Conservation (phyloP, 2,888 invertebrate species). For the Cabera pusaria region DNA sequence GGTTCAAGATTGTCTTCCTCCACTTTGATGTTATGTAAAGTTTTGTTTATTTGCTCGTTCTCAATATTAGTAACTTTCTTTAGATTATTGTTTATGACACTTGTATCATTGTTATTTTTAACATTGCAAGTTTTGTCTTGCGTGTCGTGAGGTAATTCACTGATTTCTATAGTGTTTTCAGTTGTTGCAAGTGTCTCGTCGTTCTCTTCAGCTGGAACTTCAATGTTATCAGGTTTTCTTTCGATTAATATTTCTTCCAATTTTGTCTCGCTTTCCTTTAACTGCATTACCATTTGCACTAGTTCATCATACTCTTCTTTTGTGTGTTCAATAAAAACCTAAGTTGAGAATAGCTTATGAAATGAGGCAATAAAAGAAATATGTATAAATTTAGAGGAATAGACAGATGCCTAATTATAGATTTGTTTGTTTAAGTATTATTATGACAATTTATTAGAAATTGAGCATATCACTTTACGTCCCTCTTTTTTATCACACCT, state of each 20-base stretch:
- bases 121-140: slow-evolving; percentile 45
- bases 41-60: slow-evolving; percentile 75
- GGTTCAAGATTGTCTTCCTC: slow-evolving; percentile 44
- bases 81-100: slow-evolving; percentile 51
- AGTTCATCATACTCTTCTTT: slow-evolving; percentile 84
- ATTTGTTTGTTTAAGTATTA: no score
- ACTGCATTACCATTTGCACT: slow-evolving; percentile 86
- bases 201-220: slow-evolving; percentile 56
- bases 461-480: no score
- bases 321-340: slow-evolving; percentile 79
- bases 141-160: slow-evolving; percentile 27
- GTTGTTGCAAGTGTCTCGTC: slow-evolving; percentile 32
- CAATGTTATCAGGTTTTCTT: slow-evolving; percentile 60
- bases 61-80: slow-evolving; percentile 75
- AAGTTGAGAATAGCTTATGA: slow-evolving; percentile 65
- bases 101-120: slow-evolving; percentile 51
- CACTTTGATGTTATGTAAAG: slow-evolving; percentile 50
- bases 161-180: slow-evolving; percentile 31
- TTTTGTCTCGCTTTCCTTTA: slow-evolving; percentile 88
- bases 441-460: no score
- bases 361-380: no score
- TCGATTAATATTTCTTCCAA: slow-evolving; percentile 81
- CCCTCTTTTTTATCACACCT: no score
- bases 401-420: no score
- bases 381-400: no score